Base-by-base conservation (phyloP, 92 coral and sea anemone genomes). In the Umimayanthus chanpuru region DNA sequence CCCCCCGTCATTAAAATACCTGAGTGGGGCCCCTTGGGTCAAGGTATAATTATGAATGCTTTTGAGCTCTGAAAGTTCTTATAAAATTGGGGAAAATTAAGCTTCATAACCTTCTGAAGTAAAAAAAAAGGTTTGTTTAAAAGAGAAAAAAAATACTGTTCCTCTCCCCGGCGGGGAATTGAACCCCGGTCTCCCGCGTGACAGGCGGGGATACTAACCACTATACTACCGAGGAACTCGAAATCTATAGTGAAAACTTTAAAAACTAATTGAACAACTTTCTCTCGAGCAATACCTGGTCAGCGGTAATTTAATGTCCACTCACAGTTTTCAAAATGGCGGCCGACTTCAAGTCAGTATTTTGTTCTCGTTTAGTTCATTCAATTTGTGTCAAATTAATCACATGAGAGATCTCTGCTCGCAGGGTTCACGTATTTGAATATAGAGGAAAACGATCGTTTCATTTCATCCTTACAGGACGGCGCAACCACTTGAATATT, bases 161-260 rank as follows among this genome's bases (percentile, higher is more conserved):
- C 58, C 93, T 91, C 98, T 95, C 98, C 98, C 98, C 98, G 98
- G 94, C 97, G 97, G 98, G 98, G 98, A 95, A 95, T 95, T 93
- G 98, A 95, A 95, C 96, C 98, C 98, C 98, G 96, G 98, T 95
- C 98, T 95, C 98, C 98, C 98, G 98, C 98, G 98, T 93, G 98
- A 95, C 98, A 95, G 98, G 98, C 96, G 98, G 98, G 96, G 98
- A 95, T 95, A 95, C 98, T 94, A 81, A 94, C 97, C 97, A 94
- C 94, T 94, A 92, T 92, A 92, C 95, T 94, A 90, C 92, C 95
- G 94, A 94, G 95, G 87, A 83, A 32, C 36, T 32, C 36, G 36
- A n/a, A n/a, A 32, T 32, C 2, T 2, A 32, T 32, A 32, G 36
- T 32, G 47, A 25, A 81, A 29, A 20, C 18, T 20, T 64, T 21